phyloP scores from a whole-genome alignment of 1,140 invertebrate species.

The Drosophila busckii region DNA sequence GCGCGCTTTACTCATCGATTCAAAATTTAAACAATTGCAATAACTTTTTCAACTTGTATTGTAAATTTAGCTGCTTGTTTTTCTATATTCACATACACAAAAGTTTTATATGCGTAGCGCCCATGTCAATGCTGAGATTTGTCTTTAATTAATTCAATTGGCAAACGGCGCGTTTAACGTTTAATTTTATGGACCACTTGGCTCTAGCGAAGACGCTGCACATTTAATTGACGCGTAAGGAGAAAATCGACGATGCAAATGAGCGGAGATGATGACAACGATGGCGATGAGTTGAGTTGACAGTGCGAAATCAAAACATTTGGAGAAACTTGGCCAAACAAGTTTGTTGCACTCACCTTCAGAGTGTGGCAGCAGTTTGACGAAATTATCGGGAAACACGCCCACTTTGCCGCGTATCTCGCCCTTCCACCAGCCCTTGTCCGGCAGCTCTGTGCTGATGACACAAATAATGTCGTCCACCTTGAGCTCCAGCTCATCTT shows the following conservation, averaged over 20 bases:
- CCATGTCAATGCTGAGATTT: slow-evolving; percentile 4
- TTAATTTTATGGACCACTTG: slow-evolving; percentile 32
- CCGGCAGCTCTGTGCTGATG: slow-evolving; percentile 91
- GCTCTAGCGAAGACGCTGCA: slow-evolving; percentile 10
- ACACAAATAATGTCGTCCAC: slow-evolving; percentile 95
- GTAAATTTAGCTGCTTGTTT: too few relatives aligned
- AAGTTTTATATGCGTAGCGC: too few relatives aligned
- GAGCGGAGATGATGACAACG: slow-evolving; percentile 8
- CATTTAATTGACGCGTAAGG: slow-evolving; percentile 30
- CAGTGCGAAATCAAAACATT: slow-evolving; percentile 51
- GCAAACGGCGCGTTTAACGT: slow-evolving; percentile 54
- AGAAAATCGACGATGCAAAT: slow-evolving; percentile 24
- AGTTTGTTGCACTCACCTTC: slow-evolving; percentile 74
- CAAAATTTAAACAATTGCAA: too few relatives aligned
- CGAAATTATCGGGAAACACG: slow-evolving; percentile 98
- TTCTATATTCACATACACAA: too few relatives aligned
- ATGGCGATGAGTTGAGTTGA: slow-evolving; percentile 27
- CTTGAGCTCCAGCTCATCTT: slow-evolving; percentile 93
- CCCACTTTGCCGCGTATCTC: slow-evolving; percentile 93
- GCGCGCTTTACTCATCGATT: too few relatives aligned
- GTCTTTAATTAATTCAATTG: slow-evolving; percentile 64
- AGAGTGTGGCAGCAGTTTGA: slow-evolving; percentile 82
- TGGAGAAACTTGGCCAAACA: slow-evolving; percentile 7
- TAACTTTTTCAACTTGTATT: too few relatives aligned
- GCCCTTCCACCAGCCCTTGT: slow-evolving; percentile 98